Evolutionary conservation across 1,140 invertebrate genomes (phyloP).

Genomic region (Atta cephalotes): DNA sequence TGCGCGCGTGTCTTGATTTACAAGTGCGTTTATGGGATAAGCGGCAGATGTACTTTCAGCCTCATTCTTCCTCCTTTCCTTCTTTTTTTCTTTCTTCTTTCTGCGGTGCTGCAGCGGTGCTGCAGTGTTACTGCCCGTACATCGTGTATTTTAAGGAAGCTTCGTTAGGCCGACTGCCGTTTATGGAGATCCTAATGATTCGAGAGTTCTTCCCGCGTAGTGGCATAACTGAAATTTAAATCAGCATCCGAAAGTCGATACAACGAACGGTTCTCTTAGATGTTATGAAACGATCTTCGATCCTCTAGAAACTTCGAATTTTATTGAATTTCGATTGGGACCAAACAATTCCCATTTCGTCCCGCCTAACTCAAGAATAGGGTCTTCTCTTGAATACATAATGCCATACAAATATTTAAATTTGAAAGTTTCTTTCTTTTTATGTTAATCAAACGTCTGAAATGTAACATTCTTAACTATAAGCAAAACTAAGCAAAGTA

Average conservation of each 20-base stretch:
- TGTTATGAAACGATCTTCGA: slow-evolving; percentile 35
- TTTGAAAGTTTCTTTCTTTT: background rate
- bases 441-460: background rate
- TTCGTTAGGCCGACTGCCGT: slow-evolving; percentile 74
- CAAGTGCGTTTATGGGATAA: slow-evolving; percentile 83
- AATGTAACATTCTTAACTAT: background rate
- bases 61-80: slow-evolving; percentile 39
- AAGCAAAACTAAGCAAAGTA: background rate
- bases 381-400: background rate
- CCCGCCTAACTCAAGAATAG: background rate
- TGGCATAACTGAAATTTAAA: slow-evolving; percentile 75
- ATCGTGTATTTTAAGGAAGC: slow-evolving; percentile 76
- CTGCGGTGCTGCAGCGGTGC: slow-evolving; percentile 8
- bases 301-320: slow-evolving; percentile 22
- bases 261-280: slow-evolving; percentile 45
- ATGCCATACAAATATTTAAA: slow-evolving; percentile 23
- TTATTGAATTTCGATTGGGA: slow-evolving; percentile 42
- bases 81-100: slow-evolving; percentile 2
- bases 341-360: slow-evolving; percentile 3
- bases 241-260: slow-evolving; percentile 58
- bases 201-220: slow-evolving; percentile 67
- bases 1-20: slow-evolving; percentile 81
- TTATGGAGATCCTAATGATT: slow-evolving; percentile 77
- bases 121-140: slow-evolving; percentile 65
- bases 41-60: slow-evolving; percentile 80